These are phyloP conservation scores for Clarias batrachus DNA, from an alignment of 2,113 vertebrate genomes.

Conservation along the genomic window DNA sequence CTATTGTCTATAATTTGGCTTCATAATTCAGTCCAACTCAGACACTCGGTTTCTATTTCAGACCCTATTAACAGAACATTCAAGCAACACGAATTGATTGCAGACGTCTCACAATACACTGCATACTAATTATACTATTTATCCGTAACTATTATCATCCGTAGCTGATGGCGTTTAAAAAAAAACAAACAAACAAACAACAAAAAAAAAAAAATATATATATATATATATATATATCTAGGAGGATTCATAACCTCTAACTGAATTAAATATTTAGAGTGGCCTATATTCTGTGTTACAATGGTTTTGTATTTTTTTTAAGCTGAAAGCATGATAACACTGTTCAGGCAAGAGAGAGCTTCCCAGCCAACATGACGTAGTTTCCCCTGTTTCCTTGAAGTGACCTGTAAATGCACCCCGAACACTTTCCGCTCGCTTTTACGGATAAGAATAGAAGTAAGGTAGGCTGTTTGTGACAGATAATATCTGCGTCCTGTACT, in stretches of 20 bases:
- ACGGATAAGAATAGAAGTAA: constrained; percentile 75
- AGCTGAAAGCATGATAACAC: not conserved
- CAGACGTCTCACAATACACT: not conserved
- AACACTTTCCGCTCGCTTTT: not conserved
- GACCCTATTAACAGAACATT: not conserved
- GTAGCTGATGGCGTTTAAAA: not conserved
- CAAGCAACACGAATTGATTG: not conserved
- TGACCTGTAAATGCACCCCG: not conserved
- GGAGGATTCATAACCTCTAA: constrained; percentile 7
- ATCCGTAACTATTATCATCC: no score
- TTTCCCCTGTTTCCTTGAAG: not conserved
- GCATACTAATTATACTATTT: not conserved
- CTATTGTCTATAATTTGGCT: not conserved
- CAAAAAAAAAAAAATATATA: no score
- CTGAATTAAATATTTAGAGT: constrained; percentile 1
- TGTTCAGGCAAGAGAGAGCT: not conserved
- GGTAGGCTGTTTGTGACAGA: constrained; percentile 68
- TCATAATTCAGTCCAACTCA: not conserved
- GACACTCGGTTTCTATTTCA: not conserved
- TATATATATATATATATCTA: no score
- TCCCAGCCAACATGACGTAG: not conserved
- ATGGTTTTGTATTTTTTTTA: not conserved
- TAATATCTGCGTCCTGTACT: constrained; percentile 50
- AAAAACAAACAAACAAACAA: no score
- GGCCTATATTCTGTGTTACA: not conserved